Evolutionary conservation across 2,888 invertebrate species (phyloP).

Genomic region (Ichneumoninae sp.): DNA sequence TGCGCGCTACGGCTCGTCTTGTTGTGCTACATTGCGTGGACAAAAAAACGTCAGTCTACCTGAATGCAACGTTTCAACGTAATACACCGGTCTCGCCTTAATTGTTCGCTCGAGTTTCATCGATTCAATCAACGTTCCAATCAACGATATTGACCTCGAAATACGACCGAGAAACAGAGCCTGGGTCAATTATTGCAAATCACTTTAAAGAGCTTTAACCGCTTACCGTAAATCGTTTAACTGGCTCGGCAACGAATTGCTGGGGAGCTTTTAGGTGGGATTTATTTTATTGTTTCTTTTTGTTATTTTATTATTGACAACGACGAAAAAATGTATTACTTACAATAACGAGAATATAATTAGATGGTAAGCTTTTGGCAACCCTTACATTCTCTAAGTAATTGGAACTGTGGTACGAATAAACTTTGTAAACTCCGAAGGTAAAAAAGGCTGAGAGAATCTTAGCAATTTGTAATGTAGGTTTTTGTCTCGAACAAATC

Average conservation of each 20-base stretch:
- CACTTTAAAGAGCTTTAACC: background rate
- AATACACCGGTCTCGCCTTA: slow-evolving; percentile 23
- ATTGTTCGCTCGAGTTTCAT: slow-evolving; percentile 5
- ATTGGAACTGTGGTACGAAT: too few species aligned
- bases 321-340: background rate
- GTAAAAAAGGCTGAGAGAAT: too few species aligned
- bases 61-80: slow-evolving; percentile 15
- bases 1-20: background rate
- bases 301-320: background rate
- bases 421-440: too few species aligned
- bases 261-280: background rate
- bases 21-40: background rate
- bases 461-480: too few species aligned
- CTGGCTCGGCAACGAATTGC: slow-evolving; percentile 3
- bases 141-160: slow-evolving; percentile 20
- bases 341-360: too few species aligned
- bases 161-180: slow-evolving; percentile 3
- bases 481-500: too few species aligned
- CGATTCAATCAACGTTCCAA: background rate
- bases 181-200: background rate
- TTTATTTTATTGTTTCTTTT: too few species aligned
- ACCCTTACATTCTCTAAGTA: too few species aligned
- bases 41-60: background rate
- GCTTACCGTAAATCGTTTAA: slow-evolving; percentile 7
- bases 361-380: too few species aligned